These are phyloP conservation scores for Tethea ocularis DNA, from an alignment of 2,888 invertebrate genomes.

Conservation along the genomic window DNA sequence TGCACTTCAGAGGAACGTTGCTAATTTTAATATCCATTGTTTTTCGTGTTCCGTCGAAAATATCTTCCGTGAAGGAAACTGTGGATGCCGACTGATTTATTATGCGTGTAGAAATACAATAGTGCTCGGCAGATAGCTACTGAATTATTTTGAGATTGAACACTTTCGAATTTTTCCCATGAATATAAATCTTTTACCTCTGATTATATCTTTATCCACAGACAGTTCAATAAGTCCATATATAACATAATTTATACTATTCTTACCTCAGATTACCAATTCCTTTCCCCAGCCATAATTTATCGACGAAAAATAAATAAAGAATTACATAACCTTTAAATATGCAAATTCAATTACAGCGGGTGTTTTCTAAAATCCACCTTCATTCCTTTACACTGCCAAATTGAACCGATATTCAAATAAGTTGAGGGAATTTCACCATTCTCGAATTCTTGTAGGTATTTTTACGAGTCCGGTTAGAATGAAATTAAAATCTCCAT, in stretches of 20 bases:
- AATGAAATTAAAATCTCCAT: constrained; percentile 11
- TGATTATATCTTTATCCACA: neutral
- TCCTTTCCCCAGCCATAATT: neutral
- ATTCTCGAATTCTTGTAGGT: constrained; percentile 9
- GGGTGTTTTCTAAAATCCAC: constrained; percentile 13
- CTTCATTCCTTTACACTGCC: constrained; percentile 6
- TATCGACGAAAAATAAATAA: constrained; percentile 7
- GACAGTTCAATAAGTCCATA: neutral
- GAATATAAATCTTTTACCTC: no score
- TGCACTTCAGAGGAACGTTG: neutral
- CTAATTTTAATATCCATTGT: constrained; percentile 13
- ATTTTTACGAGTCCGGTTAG: constrained; percentile 14
- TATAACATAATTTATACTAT: neutral
- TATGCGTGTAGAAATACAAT: neutral
- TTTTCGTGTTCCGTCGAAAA: constrained; percentile 5
- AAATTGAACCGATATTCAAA: constrained; percentile 14
- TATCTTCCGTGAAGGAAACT: constrained; percentile 2
- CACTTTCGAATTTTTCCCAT: neutral
- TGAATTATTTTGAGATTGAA: neutral
- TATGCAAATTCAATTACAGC: constrained; percentile 17
- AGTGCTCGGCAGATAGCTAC: neutral
- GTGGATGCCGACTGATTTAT: constrained; percentile 14
- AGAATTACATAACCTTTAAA: constrained; percentile 9
- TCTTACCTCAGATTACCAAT: neutral
- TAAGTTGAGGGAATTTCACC: constrained; percentile 2